Base-by-base conservation (phyloP, 37 sponge, comb jelly and placozoan genomes). In the Ianthella basta region DNA sequence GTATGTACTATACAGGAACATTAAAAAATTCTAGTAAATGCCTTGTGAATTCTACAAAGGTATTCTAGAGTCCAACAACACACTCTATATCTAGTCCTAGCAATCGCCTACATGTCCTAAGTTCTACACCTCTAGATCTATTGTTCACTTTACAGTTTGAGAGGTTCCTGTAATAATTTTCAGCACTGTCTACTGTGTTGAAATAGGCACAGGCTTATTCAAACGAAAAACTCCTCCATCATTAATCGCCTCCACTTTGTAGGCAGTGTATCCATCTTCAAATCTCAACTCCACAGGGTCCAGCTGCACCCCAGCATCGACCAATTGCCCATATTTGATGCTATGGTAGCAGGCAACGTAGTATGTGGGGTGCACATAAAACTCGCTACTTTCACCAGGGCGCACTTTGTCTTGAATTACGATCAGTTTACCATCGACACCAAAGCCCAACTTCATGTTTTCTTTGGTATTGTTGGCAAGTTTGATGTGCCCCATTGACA, bases 281-380 rank as follows among this genome's bases (percentile, higher is more conserved):
- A 75, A 75, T 6, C 35, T 16, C 25, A 75, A 25, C 5, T 1
- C 0, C 16, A 37, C 50, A 36, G 78, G 78, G 0, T 41, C 44
- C 18, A 75, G 78, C 19, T 25, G 41, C 20, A 75, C n/a, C 25
- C 78, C 78, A 2, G 18, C 25, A 40, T n/a, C n/a, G 0, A 75
- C 78, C 0, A 36, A 16, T 20, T 37, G 50, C 4, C 78, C 69
- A 15, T 15, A 18, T 68, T 68, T 68, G 29, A 68, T 68, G n/a
- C 29, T 24, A 15, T 27, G 69, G 78, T 37, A 75, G 41, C 44
- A 44, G 41, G 78, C 78, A 21, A 40, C 78, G 23, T 75, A 75
- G 78, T 41, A 75, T 1, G 41, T 35, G 25, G 78, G 78, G 16
- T 41, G 41, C 16, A 40, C 24, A 19, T 0, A 18, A n/a, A 44